Conservation (phyloP, 2,888 invertebrate species). For the Oligia strigilis region DNA sequence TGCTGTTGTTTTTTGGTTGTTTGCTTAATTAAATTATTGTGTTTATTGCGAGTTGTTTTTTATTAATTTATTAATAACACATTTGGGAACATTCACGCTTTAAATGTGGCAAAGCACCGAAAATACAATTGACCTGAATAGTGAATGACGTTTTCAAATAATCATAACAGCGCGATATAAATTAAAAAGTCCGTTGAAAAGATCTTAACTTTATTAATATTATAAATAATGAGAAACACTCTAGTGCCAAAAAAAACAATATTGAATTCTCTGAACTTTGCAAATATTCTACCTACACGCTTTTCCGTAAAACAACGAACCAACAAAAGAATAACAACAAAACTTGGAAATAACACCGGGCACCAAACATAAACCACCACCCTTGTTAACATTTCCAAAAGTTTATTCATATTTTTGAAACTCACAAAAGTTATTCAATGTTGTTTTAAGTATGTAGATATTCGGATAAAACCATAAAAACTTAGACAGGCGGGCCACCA, state of each 20-base stretch:
- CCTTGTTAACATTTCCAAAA: constrained; percentile 42
- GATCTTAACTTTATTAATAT: neutral
- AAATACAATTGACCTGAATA: neutral
- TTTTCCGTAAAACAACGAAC: constrained; percentile 24
- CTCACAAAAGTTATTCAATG: constrained; percentile 55
- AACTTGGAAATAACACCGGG: constrained; percentile 45
- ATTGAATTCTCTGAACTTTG: constrained; percentile 7
- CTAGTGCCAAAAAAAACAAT: neutral
- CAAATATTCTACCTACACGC: neutral
- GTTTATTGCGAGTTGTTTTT: neutral
- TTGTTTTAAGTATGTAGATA: constrained; percentile 48
- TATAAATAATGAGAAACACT: neutral
- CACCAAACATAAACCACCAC: constrained; percentile 33
- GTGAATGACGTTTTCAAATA: neutral
- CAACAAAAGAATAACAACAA: constrained; percentile 38
- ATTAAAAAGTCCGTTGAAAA: neutral
- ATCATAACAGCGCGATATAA: neutral
- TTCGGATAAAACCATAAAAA: constrained; percentile 62
- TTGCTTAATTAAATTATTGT: too few species aligned
- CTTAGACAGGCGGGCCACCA: constrained; percentile 49
- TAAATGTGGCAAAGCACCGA: neutral
- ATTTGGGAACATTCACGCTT: neutral
- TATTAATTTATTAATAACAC: neutral
- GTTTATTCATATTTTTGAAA: constrained; percentile 49
- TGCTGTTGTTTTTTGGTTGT: too few species aligned